phyloP scores from a whole-genome alignment of 2,113 vertebrate species.

The Regulus satrapa region DNA sequence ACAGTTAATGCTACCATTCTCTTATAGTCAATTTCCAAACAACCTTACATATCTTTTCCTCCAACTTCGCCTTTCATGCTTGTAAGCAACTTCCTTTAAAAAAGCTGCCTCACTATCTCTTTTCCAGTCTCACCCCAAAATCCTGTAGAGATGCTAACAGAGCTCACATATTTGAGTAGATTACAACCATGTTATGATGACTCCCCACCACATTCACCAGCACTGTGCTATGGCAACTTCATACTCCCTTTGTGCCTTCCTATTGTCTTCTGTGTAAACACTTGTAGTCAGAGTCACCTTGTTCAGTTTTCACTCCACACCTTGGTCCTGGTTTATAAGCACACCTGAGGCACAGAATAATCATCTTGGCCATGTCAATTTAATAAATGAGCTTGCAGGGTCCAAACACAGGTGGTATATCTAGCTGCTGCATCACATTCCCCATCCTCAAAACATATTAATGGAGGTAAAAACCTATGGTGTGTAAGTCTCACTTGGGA shows the following conservation, averaged over 20 bases:
- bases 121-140: not conserved
- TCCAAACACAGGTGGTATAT: not conserved
- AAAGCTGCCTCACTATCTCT: not conserved
- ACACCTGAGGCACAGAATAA: not conserved
- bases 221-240: not conserved
- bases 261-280: not conserved
- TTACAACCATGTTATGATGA: not conserved
- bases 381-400: not conserved
- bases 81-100: not conserved
- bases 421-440: accelerated
- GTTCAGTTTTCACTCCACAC: not conserved
- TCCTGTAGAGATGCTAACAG: not conserved
- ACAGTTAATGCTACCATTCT: not conserved
- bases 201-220: not conserved
- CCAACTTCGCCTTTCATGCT: not conserved
- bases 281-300: not conserved
- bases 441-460: not conserved
- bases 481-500: not conserved
- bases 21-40: not conserved
- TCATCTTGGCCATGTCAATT: not conserved
- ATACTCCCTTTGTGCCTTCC: not conserved
- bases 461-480: not conserved
- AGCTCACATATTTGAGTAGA: not conserved
- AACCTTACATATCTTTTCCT: not conserved
- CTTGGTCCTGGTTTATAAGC: not conserved